These are phyloP conservation scores for Drosophila nr. perissopoda DNA, from an alignment of 2,888 invertebrate species.

Conservation along the genomic window DNA sequence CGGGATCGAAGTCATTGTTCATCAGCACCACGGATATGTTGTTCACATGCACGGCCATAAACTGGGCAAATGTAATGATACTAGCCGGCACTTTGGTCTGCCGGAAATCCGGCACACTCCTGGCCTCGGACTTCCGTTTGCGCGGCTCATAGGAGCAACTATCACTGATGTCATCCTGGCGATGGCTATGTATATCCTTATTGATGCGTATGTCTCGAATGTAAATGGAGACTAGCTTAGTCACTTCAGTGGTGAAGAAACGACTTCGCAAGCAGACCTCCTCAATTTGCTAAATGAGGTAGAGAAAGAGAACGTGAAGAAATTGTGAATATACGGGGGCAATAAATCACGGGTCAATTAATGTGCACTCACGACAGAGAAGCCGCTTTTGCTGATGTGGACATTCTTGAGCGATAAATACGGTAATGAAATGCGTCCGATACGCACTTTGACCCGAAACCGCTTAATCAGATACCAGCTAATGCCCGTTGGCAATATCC, in stretches of 20 bases:
- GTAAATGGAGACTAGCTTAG: conserved; percentile 93
- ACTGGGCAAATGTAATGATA: conserved; percentile 94
- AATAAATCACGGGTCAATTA: conserved; percentile 13
- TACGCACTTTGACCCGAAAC: conserved; percentile 91
- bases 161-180: conserved; percentile 61
- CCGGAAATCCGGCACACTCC: conserved; percentile 88
- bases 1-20: conserved; percentile 87
- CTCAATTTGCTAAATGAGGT: conserved; percentile 89
- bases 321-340: conserved; percentile 6
- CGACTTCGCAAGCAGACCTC: conserved; percentile 94
- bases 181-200: conserved; percentile 88
- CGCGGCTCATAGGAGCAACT: conserved; percentile 84
- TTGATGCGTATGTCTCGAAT: conserved; percentile 92
- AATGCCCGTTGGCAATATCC: conserved; percentile 91
- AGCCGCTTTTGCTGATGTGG: conserved; percentile 91
- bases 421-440: conserved; percentile 92
- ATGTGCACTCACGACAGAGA: conserved; percentile 88
- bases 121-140: conserved; percentile 65
- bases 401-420: conserved; percentile 92
- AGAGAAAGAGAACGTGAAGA: not conserved
- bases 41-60: conserved; percentile 93
- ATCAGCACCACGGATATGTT: conserved; percentile 89
- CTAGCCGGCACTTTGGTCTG: conserved; percentile 91
- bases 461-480: conserved; percentile 93
- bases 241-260: conserved; percentile 94